Evolutionary conservation across 1,140 invertebrate genomes (phyloP), one percentile per base, ranked within the genome.

Genomic region (Leptoteleia sp.): DNA sequence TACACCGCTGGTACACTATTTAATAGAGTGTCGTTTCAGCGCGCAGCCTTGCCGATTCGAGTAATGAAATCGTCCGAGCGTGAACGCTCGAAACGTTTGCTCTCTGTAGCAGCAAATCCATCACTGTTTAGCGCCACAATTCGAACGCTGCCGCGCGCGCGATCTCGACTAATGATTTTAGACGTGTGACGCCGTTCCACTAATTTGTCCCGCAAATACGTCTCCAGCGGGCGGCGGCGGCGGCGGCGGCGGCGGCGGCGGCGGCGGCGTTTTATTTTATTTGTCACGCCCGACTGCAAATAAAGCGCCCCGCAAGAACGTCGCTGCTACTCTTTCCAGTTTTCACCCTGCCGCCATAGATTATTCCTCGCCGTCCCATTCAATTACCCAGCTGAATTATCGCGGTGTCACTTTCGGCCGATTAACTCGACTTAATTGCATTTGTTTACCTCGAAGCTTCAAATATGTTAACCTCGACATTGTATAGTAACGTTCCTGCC

Each of bases 51-150:
- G 78, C 79, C 68, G 82, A 86, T 86, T 85, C 83, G 73, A 83
- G 84, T 86, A 87, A 87, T 88, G 85, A 88, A 88, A 88, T 86
- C 86, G 85, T 88, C 82, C 85, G 81, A 82, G 84, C 84, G 83
- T 84, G 79, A 84, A 83, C 75, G 81, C 80, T 80, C 55, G 50
- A 65, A 81, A 80, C 81, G 79, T 84, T 86, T 85, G 84, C 84
- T 82, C 84, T 79, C 76, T 62, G 68, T 64, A 50, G 57, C 55
- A 64, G 55, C 76, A 72, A 79, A 79, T 79, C 76, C 62, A 70
- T 79, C 76, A 79, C 68, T 72, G 68, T 73, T 79, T 79, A 64
- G 76, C 57, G 47, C 11, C 43, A 57, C 62, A 73, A 73, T 79
- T 73, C 67, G 68, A 72, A 64, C 76, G 52, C 50, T 64, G 68